phyloP scores from a whole-genome alignment of 2,888 invertebrate genomes.

The Teinopalpus imperialis region DNA sequence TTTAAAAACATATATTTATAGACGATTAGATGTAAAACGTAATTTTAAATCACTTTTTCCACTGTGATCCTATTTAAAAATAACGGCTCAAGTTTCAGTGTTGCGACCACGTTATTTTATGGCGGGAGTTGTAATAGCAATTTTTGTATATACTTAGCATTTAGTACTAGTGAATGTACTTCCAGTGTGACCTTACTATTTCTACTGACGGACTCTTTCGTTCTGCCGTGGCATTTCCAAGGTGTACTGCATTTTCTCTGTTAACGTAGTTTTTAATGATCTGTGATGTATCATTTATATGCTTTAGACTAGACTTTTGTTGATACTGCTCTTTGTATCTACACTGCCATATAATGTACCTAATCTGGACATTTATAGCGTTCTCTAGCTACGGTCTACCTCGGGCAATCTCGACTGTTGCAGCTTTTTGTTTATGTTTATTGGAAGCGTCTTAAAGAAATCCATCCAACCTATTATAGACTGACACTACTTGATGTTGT shows the following conservation, averaged over 20 bases:
- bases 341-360: conserved; percentile 46
- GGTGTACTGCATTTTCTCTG: conserved; percentile 45
- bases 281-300: conserved; percentile 70
- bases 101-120: conserved; percentile 59
- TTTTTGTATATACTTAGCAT: conserved; percentile 67
- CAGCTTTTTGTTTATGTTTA: conserved; percentile 47
- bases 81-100: conserved; percentile 75
- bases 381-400: conserved; percentile 16
- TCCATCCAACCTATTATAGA: conserved; percentile 81
- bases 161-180: conserved; percentile 64
- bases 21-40: conserved; percentile 54
- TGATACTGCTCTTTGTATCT: conserved; percentile 15
- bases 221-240: conserved; percentile 54
- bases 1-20: conserved; percentile 58
- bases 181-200: conserved; percentile 76
- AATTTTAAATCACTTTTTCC: conserved; percentile 78
- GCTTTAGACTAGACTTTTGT: conserved; percentile 48
- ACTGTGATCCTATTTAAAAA: conserved; percentile 80
- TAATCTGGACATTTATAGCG: conserved; percentile 17
- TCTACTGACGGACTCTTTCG: conserved; percentile 46
- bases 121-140: conserved; percentile 46
- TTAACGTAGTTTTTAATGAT: conserved; percentile 62
- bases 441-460: conserved; percentile 52
- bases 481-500: conserved; percentile 79
- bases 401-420: conserved; percentile 27